Conservation (phyloP, 1,140 invertebrate species). For the Harlomillsia oculata region DNA sequence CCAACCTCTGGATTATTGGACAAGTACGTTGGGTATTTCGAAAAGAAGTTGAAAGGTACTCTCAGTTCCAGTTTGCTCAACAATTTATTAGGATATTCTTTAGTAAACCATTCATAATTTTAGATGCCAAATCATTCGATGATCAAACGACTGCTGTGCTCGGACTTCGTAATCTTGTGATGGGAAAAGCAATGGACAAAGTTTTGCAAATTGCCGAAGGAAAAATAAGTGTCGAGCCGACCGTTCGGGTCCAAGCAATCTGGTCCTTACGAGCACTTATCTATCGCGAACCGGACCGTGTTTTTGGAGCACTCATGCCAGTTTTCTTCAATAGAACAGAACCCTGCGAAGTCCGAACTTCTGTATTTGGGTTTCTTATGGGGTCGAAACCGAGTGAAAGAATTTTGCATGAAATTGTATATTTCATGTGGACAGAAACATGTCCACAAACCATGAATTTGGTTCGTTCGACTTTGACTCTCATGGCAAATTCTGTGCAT, state of each 20-base stretch:
- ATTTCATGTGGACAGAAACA: conserved; percentile 35
- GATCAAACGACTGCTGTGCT: conserved; percentile 23
- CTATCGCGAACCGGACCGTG: neutral
- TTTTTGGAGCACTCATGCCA: conserved; percentile 20
- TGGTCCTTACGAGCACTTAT: conserved; percentile 19
- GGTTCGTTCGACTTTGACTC: conserved; percentile 12
- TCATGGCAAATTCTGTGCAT: conserved; percentile 14
- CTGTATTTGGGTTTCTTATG: conserved; percentile 29
- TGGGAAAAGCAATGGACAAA: conserved; percentile 26
- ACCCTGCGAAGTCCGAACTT: conserved; percentile 28
- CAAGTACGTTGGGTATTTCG: conserved; percentile 34
- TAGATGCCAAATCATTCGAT: conserved; percentile 15
- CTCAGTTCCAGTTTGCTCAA: neutral
- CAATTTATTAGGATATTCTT: neutral
- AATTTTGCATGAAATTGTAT: conserved; percentile 31
- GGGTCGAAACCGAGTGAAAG: conserved; percentile 3
- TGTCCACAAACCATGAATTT: conserved; percentile 26
- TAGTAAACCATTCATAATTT: neutral
- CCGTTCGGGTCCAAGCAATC: conserved; percentile 29
- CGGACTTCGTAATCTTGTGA: conserved; percentile 25
- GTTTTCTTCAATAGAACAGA: conserved; percentile 33
- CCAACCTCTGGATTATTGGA: conserved; percentile 18
- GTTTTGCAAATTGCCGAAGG: conserved; percentile 27
- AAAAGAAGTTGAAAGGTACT: conserved; percentile 21
- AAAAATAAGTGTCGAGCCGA: conserved; percentile 3